Percentiles rank a stretch among this genome's conserved stretches.
Conservation (phyloP, 1,140 invertebrate species). For the Lucilia cuprina region DNA sequence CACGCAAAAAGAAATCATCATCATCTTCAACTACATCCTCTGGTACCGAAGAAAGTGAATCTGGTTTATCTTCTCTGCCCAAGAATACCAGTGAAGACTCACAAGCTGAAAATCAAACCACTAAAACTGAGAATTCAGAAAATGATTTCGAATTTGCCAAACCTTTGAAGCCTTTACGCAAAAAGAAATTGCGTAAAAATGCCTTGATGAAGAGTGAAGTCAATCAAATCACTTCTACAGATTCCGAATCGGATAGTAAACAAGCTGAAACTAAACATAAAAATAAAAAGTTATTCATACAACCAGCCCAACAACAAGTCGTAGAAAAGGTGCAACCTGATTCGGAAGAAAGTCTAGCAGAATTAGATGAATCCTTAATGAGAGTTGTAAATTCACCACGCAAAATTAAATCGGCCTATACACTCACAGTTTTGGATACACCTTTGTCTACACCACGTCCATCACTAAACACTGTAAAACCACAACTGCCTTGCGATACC, state of each 20-base stretch:
- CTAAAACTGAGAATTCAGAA: not conserved
- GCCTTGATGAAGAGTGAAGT: constrained; percentile 50
- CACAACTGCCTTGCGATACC: constrained; percentile 40
- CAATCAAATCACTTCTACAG: constrained; percentile 46
- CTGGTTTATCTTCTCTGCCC: constrained; percentile 54
- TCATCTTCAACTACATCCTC: constrained; percentile 48
- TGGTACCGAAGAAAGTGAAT: constrained; percentile 54
- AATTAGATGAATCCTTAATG: constrained; percentile 42
- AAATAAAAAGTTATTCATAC: not conserved
- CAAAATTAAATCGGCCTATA: constrained; percentile 56
- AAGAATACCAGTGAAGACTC: constrained; percentile 59
- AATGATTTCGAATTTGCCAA: constrained; percentile 49
- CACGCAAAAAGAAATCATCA: not conserved
- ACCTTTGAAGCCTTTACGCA: constrained; percentile 51
- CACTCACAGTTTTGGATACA: constrained; percentile 44
- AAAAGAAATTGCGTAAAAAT: constrained; percentile 56
- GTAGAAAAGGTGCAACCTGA: not conserved
- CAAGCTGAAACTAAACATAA: not conserved
- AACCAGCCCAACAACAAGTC: not conserved
- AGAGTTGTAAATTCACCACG: constrained; percentile 49
- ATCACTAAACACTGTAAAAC: not conserved
- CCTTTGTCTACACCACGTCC: not conserved
- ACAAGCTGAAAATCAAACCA: constrained; percentile 44
- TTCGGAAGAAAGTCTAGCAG: not conserved
- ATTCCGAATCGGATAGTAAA: constrained; percentile 53